These are phyloP conservation scores for Albula goreensis DNA, from an alignment of 2,113 vertebrate species.

Conservation along the genomic window DNA sequence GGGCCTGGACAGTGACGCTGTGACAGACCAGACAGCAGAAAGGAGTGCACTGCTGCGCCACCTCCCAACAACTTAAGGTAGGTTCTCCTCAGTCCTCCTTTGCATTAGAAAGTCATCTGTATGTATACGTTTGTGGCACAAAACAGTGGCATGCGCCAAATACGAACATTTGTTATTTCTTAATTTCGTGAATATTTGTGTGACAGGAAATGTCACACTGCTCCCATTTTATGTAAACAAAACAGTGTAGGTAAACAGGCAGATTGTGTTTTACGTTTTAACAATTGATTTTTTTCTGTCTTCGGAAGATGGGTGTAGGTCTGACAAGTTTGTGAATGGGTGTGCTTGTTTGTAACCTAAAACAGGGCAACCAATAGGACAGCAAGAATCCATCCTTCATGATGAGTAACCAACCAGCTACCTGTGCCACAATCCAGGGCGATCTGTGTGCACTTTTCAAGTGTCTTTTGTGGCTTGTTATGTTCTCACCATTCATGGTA, in stretches of 20 bases:
- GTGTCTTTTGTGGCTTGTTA: background rate
- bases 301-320: background rate
- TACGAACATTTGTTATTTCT: background rate
- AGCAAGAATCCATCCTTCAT: background rate
- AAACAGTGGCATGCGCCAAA: background rate
- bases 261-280: background rate
- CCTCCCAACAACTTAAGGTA: too few species aligned
- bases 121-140: background rate
- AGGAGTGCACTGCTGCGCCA: too few species aligned
- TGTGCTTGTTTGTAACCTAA: background rate
- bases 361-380: background rate
- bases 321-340: background rate
- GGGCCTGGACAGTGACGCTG: too few species aligned
- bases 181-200: background rate
- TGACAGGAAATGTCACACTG: background rate
- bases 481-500: constrained; percentile 4
- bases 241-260: background rate
- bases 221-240: background rate
- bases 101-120: too few species aligned
- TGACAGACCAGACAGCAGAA: too few species aligned
- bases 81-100: too few species aligned
- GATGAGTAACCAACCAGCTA: constrained; percentile 2
- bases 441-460: background rate
- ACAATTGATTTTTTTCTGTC: background rate
- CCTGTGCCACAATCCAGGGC: background rate